Conservation (phyloP, 1,140 invertebrate genomes). For the Lasioglossum baleicum region DNA sequence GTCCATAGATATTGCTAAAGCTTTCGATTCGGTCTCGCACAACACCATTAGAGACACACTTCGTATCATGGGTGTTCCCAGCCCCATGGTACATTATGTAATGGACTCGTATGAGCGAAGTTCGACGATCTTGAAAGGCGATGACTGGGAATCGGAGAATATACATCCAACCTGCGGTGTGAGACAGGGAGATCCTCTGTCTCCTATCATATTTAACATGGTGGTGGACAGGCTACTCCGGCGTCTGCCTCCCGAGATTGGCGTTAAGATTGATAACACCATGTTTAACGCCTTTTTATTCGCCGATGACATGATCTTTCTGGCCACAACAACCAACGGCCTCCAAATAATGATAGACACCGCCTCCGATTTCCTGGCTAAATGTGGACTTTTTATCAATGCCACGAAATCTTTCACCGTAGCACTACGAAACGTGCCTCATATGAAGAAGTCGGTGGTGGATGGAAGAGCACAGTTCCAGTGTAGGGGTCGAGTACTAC, state of each 20-base stretch:
- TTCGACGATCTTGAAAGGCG: neutral
- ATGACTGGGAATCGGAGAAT: neutral
- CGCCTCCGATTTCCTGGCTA: slow-evolving; percentile 10
- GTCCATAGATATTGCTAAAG: slow-evolving; percentile 67
- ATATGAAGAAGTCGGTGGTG: slow-evolving; percentile 64
- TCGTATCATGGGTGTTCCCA: neutral
- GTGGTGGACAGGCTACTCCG: slow-evolving; percentile 17
- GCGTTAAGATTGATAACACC: slow-evolving; percentile 50
- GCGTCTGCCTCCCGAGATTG: slow-evolving; percentile 35
- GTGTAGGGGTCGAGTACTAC: neutral
- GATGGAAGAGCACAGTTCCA: slow-evolving; percentile 38
- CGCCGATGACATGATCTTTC: slow-evolving; percentile 74
- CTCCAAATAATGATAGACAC: slow-evolving; percentile 32
- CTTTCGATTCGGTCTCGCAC: slow-evolving; percentile 63
- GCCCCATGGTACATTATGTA: neutral
- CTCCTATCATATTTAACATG: slow-evolving; percentile 65
- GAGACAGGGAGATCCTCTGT: slow-evolving; percentile 68
- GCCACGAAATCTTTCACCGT: slow-evolving; percentile 65
- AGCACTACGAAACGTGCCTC: slow-evolving; percentile 62
- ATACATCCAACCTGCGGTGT: slow-evolving; percentile 1
- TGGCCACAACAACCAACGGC: slow-evolving; percentile 62
- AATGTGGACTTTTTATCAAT: slow-evolving; percentile 66
- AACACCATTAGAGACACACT: slow-evolving; percentile 40
- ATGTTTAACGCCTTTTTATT: slow-evolving; percentile 65
- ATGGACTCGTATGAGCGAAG: neutral